phyloP scores from a whole-genome alignment of 2,113 vertebrate genomes.

The Catharus bicknelli region DNA sequence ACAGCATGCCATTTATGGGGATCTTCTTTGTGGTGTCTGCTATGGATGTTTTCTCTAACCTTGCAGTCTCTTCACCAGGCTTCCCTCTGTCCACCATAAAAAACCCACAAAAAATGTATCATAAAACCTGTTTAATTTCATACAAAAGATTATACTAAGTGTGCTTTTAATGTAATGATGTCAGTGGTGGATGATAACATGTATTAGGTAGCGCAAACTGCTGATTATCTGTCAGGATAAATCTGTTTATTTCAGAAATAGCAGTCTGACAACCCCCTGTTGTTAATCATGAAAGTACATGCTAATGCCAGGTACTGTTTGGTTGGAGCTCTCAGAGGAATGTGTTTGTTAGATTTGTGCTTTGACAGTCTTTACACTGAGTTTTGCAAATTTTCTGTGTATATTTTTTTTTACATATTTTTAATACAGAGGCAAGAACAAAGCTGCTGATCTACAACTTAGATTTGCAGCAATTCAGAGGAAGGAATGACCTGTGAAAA shows the following conservation, averaged over 20 bases:
- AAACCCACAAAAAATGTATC: slow-evolving; percentile 44
- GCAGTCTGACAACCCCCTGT: slow-evolving; percentile 69
- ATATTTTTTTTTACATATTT: background rate
- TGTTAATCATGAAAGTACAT: slow-evolving; percentile 74
- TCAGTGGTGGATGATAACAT: slow-evolving; percentile 73
- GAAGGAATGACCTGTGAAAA: slow-evolving; percentile 38
- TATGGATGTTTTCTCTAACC: slow-evolving; percentile 16
- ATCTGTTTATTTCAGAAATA: slow-evolving; percentile 78
- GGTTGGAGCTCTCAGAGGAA: slow-evolving; percentile 46
- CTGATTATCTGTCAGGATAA: slow-evolving; percentile 79
- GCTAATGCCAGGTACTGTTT: slow-evolving; percentile 64
- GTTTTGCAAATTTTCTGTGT: background rate
- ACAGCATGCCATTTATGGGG: slow-evolving; percentile 30
- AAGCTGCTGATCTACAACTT: background rate
- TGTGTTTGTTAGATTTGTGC: slow-evolving; percentile 38
- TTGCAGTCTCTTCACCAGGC: background rate
- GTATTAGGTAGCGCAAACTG: slow-evolving; percentile 73
- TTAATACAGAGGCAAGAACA: background rate
- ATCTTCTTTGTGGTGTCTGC: slow-evolving; percentile 10
- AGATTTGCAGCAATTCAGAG: slow-evolving; percentile 22
- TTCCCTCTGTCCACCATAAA: background rate
- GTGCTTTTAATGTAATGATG: slow-evolving; percentile 79
- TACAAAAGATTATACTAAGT: slow-evolving; percentile 76
- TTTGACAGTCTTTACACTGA: slow-evolving; percentile 35
- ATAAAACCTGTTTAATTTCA: slow-evolving; percentile 77